Conservation (phyloP, 2,113 vertebrate genomes). For the Helogale parvula region DNA sequence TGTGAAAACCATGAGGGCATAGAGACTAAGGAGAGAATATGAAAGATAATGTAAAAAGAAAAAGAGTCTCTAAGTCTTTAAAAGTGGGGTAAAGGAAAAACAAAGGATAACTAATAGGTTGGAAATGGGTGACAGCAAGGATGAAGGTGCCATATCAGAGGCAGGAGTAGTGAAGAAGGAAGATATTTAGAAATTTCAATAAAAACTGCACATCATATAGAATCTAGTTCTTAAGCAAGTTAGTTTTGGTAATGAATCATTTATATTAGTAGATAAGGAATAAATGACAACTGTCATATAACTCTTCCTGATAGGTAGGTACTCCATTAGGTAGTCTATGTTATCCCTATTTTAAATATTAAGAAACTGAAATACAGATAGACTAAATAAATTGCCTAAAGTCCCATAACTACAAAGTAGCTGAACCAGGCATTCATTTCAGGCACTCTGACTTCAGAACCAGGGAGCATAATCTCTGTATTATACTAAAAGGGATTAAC, state of each 20-base stretch:
- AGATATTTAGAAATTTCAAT: neutral
- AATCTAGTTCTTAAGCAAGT: neutral
- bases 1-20: neutral
- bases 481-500: neutral
- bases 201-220: neutral
- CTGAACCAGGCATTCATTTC: neutral
- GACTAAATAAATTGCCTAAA: neutral
- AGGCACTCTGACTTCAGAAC: neutral
- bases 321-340: neutral
- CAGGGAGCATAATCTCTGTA: neutral
- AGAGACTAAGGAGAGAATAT: neutral
- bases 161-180: neutral
- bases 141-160: neutral
- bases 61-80: neutral
- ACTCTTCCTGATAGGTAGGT: neutral
- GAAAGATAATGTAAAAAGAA: neutral
- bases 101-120: neutral
- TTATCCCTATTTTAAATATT: neutral
- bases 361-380: neutral
- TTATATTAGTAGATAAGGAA: neutral
- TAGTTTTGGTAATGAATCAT: neutral
- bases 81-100: neutral
- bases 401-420: neutral
- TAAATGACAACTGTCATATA: neutral
- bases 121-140: neutral